A percentile compares a stretch with the other conserved stretches of the same genome.
These are phyloP conservation scores for Melinopterus prodromus DNA, from an alignment of 2,888 invertebrate species.

Conservation along the genomic window DNA sequence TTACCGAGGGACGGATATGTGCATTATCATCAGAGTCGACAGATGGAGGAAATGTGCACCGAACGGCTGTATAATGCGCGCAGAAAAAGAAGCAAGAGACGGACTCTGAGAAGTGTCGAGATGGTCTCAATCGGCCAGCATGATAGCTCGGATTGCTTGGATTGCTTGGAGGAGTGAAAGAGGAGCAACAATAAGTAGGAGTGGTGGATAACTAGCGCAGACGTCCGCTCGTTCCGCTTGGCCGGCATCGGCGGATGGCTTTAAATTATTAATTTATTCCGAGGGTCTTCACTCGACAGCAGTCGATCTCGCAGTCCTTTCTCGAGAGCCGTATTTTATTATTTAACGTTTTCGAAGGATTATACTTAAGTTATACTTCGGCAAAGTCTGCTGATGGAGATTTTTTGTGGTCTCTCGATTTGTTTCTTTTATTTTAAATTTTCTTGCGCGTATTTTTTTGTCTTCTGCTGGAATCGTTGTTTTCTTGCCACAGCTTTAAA, in stretches of 20 bases:
- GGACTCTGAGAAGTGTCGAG: not conserved
- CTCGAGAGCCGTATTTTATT: no score
- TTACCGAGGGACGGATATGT: not conserved
- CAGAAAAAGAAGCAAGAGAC: not conserved
- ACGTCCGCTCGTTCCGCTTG: not conserved
- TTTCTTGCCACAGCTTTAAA: no score
- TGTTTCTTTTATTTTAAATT: no score
- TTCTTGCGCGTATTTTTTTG: no score
- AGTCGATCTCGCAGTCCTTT: no score
- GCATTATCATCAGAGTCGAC: not conserved
- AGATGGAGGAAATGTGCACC: not conserved
- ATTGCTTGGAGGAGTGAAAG: not conserved
- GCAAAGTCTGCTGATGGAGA: no score
- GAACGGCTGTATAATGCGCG: not conserved
- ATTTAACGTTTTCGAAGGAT: no score
- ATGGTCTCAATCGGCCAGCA: not conserved
- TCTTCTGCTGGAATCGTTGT: no score
- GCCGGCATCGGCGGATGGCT: not conserved
- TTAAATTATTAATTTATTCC: not conserved
- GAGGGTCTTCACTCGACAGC: not conserved
- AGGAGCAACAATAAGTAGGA: not conserved
- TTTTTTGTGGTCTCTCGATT: no score
- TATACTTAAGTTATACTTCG: no score
- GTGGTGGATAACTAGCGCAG: not conserved
- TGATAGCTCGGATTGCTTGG: not conserved